Conservation (phyloP, 2,797 vertebrate species). For the Oryzias dopingdopingensis region DNA sequence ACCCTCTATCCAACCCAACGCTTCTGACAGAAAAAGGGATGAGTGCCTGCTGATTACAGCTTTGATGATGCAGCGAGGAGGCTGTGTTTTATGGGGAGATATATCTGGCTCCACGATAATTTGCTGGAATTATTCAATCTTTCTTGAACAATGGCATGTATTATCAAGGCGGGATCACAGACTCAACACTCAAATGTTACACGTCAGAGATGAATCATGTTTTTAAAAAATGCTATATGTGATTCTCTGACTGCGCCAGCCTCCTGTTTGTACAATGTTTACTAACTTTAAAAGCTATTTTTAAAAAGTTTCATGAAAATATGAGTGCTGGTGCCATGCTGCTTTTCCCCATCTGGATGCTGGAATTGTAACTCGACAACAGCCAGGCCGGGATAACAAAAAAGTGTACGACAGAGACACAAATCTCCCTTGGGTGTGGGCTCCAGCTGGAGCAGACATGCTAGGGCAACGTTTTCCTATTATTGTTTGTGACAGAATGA, state of each 20-base stretch:
- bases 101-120: conserved; percentile 59
- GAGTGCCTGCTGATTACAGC: conserved; percentile 56
- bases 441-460: conserved; percentile 70
- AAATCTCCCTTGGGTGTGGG: conserved; percentile 53
- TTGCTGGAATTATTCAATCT: conserved; percentile 61
- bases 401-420: conserved; percentile 41
- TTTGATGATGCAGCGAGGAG: conserved; percentile 59
- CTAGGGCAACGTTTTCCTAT: conserved; percentile 67
- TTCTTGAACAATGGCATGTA: conserved; percentile 43
- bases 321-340: conserved; percentile 26
- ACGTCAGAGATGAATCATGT: background rate
- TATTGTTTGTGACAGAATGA: conserved; percentile 78
- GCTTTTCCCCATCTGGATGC: conserved; percentile 56
- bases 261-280: conserved; percentile 5
- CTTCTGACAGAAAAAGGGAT: conserved; percentile 64
- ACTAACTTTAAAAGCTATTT: conserved; percentile 16
- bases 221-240: no score
- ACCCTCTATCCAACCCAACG: conserved; percentile 58
- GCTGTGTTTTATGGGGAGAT: conserved; percentile 53
- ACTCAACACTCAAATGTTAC: conserved; percentile 18
- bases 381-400: conserved; percentile 43
- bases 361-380: conserved; percentile 33
- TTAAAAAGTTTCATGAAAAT: conserved; percentile 22
- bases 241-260: no score
- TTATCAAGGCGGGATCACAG: conserved; percentile 32